A percentile compares a stretch with the other conserved stretches of the same genome.
These are phyloP conservation scores for Drosophila dives DNA, from an alignment of 2,888 invertebrate species.

Conservation along the genomic window DNA sequence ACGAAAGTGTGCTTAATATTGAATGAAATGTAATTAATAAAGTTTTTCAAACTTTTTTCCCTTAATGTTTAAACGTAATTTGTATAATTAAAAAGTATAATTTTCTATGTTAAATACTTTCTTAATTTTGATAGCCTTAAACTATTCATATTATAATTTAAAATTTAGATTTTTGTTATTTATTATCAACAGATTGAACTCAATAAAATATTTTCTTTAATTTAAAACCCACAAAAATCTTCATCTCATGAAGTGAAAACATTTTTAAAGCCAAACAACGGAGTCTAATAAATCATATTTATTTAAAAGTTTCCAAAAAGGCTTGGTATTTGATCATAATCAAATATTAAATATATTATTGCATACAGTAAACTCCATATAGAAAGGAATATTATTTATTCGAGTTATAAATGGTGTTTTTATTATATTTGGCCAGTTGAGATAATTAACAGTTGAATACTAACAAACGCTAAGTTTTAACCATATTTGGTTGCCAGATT, in stretches of 20 bases:
- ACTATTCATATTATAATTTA: not conserved
- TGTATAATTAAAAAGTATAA: not conserved
- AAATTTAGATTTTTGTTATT: not conserved
- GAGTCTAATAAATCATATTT: not conserved
- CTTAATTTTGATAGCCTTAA: not conserved
- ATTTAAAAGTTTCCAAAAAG: not conserved
- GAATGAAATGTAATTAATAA: not conserved
- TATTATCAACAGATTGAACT: not conserved
- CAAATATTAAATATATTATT: not conserved
- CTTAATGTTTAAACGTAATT: not conserved
- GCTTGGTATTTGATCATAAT: not conserved
- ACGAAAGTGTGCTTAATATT: not conserved
- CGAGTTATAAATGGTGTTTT: not conserved
- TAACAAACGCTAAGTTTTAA: conserved; percentile 16
- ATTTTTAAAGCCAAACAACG: no score
- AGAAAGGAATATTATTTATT: not conserved
- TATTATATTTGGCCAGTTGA: not conserved
- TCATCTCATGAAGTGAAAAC: not conserved
- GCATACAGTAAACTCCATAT: not conserved
- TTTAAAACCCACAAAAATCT: not conserved
- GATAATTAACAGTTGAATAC: conserved; percentile 29
- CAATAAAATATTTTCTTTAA: not conserved
- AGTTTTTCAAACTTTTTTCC: not conserved
- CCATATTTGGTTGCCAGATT: conserved; percentile 16
- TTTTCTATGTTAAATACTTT: not conserved